phyloP scores from a whole-genome alignment of 2,113 vertebrate genomes.

The Petromus typicus region DNA sequence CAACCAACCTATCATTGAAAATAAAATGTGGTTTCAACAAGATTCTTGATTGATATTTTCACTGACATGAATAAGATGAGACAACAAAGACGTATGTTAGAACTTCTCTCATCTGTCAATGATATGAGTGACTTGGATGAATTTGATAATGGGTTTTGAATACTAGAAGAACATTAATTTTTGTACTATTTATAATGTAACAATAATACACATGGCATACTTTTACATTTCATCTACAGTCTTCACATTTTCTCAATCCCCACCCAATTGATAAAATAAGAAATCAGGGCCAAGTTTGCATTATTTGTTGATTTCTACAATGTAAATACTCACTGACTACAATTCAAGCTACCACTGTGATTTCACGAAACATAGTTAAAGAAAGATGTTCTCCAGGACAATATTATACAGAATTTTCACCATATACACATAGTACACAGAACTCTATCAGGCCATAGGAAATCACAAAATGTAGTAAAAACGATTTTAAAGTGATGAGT shows the following conservation, averaged over 20 bases:
- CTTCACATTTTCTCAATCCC: conserved; percentile 10
- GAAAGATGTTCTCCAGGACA: neutral
- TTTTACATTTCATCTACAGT: neutral
- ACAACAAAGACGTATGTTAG: neutral
- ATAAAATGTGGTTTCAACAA: neutral
- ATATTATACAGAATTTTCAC: neutral
- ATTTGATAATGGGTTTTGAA: neutral
- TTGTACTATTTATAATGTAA: neutral
- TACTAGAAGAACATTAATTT: neutral
- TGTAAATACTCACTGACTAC: neutral
- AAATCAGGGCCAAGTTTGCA: neutral
- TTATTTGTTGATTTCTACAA: neutral
- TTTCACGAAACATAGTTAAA: neutral
- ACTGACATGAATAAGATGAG: neutral
- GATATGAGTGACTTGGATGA: neutral
- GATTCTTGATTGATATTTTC: conserved; percentile 36
- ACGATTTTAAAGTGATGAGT: neutral
- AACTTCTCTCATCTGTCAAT: neutral
- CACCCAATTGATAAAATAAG: neutral
- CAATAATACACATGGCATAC: neutral
- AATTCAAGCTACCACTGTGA: neutral
- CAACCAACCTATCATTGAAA: neutral
- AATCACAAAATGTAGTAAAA: conserved; percentile 9
- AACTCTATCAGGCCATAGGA: neutral
- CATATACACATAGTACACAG: neutral